These are phyloP conservation scores for Daubentonia madagascariensis DNA, from an alignment of 2,113 vertebrate species.

Conservation along the genomic window DNA sequence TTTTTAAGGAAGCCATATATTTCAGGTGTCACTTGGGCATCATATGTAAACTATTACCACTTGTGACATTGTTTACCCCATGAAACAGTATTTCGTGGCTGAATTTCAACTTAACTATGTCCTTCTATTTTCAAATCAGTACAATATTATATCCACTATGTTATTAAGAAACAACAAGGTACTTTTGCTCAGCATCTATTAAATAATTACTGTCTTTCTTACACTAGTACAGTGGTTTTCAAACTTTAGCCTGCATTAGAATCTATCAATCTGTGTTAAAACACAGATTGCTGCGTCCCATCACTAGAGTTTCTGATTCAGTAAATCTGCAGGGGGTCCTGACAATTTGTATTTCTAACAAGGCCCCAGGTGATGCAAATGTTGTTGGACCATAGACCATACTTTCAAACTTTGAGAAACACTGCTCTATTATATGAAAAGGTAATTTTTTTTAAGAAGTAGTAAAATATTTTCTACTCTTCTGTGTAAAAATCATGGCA, in stretches of 20 bases:
- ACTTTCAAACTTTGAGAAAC: background rate
- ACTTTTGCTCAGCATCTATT: background rate
- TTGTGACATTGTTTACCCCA: background rate
- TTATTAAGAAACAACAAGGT: background rate
- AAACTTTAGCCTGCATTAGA: background rate
- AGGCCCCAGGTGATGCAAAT: background rate
- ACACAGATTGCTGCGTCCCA: background rate
- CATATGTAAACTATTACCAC: background rate
- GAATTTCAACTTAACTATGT: constrained; percentile 27
- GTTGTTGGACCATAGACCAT: background rate
- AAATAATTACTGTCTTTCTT: background rate
- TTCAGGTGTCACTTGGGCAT: background rate
- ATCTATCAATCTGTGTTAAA: background rate
- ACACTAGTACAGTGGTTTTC: background rate
- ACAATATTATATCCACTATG: background rate
- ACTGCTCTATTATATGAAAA: constrained; percentile 7
- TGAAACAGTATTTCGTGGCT: background rate
- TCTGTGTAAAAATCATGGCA: background rate
- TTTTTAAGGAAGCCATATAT: background rate
- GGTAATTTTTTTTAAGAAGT: background rate
- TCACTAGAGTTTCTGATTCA: background rate
- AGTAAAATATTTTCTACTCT: constrained; percentile 12
- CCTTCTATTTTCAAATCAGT: constrained; percentile 24
- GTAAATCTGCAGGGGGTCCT: background rate
- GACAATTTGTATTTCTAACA: constrained; percentile 4